Base-by-base conservation (phyloP, 2,797 vertebrate species). In the Semotilus atromaculatus region DNA sequence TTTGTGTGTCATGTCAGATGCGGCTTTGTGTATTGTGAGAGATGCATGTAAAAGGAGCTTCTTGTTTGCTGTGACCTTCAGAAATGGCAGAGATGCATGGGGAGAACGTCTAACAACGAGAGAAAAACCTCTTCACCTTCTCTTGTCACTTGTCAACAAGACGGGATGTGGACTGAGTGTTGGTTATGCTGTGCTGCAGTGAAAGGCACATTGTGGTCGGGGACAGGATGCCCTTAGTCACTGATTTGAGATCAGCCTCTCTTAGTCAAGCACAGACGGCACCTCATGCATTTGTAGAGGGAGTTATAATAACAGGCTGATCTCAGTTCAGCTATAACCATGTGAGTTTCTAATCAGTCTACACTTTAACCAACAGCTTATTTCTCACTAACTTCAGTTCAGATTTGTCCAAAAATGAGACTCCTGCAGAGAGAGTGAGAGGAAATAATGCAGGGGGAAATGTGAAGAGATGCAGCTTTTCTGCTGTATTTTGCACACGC, bases 61-160 rank as follows among this genome's bases (percentile, higher is more conserved):
- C 88, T 91, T 93, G 91, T 91, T 84, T 86, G 80, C 84, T 8
- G 38, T 89, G 89, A 91, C 91, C 88, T 91, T 92, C 86, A 86
- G 67, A 58, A 75, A 81, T 76, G 73, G 60, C 26, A 62, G 82
- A 43, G 78, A 79, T 64, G 29, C 62, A 31, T 13, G 68, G 53
- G 31, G 38, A 74, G 73, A 78, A 77, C n/a, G 36, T 53, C 29
- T 48, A 62, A 55, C 60, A 73, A 45, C 4, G 7, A 51, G 36
- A 85, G n/a, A 72, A 85, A 76, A 66, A 60, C 21, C 48, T 62
- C 73, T 66, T 72, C 68, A 74, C 53, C 55, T 70, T 62, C 60
- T 68, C 23, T 53, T 77, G 80, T 80, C 80, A 80, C 68, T 81
- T 82, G 82, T 85, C 1, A 21, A 73, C 38, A 68, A 53, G 51